A percentile compares a stretch with the other conserved stretches of the same genome.
Evolutionary conservation across 2,113 vertebrate species (phyloP).

Genomic region (Erpornis zantholeuca): DNA sequence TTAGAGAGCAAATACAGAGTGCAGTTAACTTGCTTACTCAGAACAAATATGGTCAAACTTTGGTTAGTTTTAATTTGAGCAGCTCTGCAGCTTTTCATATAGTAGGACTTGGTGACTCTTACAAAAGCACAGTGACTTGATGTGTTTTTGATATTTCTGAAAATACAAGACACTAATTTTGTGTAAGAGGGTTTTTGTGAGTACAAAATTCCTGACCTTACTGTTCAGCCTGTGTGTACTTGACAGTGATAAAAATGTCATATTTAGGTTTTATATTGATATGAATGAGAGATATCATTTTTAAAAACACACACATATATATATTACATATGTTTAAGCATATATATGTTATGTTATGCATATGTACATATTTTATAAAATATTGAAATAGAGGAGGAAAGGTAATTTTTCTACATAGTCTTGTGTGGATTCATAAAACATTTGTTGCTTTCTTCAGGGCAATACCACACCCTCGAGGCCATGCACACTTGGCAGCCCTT

Average conservation of each 20-base stretch:
- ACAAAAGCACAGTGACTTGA: neutral
- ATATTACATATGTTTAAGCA: neutral
- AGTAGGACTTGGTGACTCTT: neutral
- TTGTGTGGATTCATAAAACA: neutral
- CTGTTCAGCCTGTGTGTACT: neutral
- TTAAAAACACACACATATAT: neutral
- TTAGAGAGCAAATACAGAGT: neutral
- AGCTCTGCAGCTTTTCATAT: neutral
- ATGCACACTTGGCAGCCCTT: slow-evolving; percentile 93
- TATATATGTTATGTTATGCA: neutral
- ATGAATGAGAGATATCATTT: fast-evolving
- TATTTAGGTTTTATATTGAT: neutral
- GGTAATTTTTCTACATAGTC: neutral
- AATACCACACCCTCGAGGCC: slow-evolving; percentile 95
- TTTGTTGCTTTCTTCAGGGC: slow-evolving; percentile 77
- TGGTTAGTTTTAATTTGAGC: neutral
- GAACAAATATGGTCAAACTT: neutral
- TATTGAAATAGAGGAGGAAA: neutral
- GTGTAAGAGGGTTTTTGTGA: neutral
- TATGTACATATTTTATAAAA: neutral
- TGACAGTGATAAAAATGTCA: neutral
- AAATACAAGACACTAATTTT: neutral
- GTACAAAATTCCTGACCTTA: neutral
- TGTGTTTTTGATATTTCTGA: neutral
- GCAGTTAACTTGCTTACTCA: neutral